Base-by-base conservation (phyloP, 2,888 invertebrate genomes). In the Oligia strigilis region DNA sequence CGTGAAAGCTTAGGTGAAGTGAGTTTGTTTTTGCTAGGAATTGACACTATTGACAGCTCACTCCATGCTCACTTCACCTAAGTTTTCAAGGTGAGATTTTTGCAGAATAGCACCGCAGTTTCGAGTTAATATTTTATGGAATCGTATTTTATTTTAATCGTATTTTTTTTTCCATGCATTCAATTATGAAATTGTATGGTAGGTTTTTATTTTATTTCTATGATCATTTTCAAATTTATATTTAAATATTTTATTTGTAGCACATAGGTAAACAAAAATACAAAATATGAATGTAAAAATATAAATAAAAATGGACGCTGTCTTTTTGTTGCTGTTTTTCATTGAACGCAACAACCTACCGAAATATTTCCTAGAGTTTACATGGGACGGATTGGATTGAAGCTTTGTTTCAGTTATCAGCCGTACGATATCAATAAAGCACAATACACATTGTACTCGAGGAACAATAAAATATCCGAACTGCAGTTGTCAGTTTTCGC, bases 391-490 rank as follows among this genome's bases (percentile, higher is more conserved):
- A n/a, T n/a, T n/a, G n/a, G n/a, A n/a, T n/a, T n/a, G n/a, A 67
- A 36, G 13, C 29, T 75, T 75, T 75, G 66, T 60, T 36, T 36
- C 58, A 36, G 29, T n/a, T 80, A 60, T n/a, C 40, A 58, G n/a
- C 40, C 4, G 5, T 49, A 58, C 46, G 13, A 62, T 58, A 67
- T 64, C 36, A 64, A 55, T 78, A 58, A 69, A 81, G 55, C 29
- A 46, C 49, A 78, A 65, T 14, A 65, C 58, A 65, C n/a, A 77
- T 73, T 78, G 65, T 71, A 58, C 17, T 66, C n/a, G 5, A 43
- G 62, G 46, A 82, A 79, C 80, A 83, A 83, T 80, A 81, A 78
- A 81, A 84, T 78, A 84, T 82, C 69, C 70, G 43, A 71, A 72
- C 69, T 52, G 66, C 74, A 55, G 62, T 82, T 66, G 79, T 69